Conservation (phyloP, 2,797 vertebrate genomes). For the Hirundo rustica region DNA sequence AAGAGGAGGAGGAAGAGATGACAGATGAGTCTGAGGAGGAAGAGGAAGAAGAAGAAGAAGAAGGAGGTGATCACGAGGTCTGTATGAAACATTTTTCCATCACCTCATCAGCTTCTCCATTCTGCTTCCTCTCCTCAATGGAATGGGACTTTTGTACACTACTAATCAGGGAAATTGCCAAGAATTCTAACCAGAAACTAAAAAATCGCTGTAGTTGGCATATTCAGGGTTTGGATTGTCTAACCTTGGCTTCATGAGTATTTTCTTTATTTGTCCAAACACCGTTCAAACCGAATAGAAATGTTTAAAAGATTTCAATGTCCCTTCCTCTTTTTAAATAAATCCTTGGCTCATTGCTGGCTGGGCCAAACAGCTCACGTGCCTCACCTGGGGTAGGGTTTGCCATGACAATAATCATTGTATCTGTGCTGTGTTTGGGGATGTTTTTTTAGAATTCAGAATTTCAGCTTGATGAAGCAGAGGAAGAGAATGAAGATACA, state of each 20-base stretch:
- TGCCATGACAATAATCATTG: not conserved
- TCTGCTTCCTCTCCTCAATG: not conserved
- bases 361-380: not conserved
- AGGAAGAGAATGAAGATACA: conserved; percentile 70
- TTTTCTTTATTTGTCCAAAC: not conserved
- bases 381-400: not conserved
- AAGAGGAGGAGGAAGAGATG: conserved; percentile 86
- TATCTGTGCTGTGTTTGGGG: not conserved
- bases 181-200: not conserved
- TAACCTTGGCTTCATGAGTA: not conserved
- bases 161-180: not conserved
- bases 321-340: not conserved
- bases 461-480: conserved; percentile 80
- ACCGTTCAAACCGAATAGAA: not conserved
- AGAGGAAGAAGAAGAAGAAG: not conserved
- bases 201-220: not conserved
- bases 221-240: not conserved
- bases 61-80: conserved; percentile 64
- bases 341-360: not conserved
- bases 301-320: not conserved
- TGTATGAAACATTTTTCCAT: not conserved
- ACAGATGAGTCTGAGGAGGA: conserved; percentile 87
- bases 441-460: conserved; percentile 77
- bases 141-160: not conserved
- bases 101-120: not conserved